Evolutionary conservation across 92 coral and sea anemone species (phyloP), one percentile per base, ranked within the genome.

Genomic region (Pocillopora meandrina): DNA sequence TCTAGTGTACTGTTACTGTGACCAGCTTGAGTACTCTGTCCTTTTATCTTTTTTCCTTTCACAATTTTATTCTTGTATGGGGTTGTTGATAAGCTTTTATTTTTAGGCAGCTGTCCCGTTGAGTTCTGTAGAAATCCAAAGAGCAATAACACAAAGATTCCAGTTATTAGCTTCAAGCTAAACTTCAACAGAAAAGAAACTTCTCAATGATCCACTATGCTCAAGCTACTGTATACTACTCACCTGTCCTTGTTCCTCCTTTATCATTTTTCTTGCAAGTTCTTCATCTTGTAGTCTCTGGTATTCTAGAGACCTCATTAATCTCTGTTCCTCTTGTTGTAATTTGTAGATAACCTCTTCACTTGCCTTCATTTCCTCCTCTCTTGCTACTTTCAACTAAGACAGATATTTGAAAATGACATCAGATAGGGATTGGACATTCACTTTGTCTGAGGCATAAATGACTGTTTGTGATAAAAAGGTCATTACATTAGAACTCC

Each of bases 361-460:
- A 83, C 99, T 96, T 61, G 93, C 96, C 34, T 76, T 87, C 62
- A 82, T 52, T 71, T 96, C 99, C 84, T 90, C 90, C 86, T 96
- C 97, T 60, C 90, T 91, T 31, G 88, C 93, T 79, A 87, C 89
- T 73, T 81, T 86, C 56, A 96, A 82, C 98, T 96, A 71, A 52
- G 73, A 84, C 7, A 56, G 71, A 56, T 5, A 20, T 26, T 26
- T 26, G 31, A 63, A 35, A 16, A 33, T 57, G 33, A 10, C 33
- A 67, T 10, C 21, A 78, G 20, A 71, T 6, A 33, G 13, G 34
- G 11, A 57, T 36, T 19, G 65, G 21, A 42, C 52, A 42, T 42
- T 42, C 52, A 42, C 52, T 42, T 42, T 42, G 52, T 42, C 52
- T 42, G 52, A 42, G 52, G 52, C 52, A 42, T 3, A 42, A 42